Percentiles rank a stretch among this genome's conserved stretches.
Evolutionary conservation across 2,113 vertebrate genomes (phyloP).

Genomic region (Plectropomus leopardus): DNA sequence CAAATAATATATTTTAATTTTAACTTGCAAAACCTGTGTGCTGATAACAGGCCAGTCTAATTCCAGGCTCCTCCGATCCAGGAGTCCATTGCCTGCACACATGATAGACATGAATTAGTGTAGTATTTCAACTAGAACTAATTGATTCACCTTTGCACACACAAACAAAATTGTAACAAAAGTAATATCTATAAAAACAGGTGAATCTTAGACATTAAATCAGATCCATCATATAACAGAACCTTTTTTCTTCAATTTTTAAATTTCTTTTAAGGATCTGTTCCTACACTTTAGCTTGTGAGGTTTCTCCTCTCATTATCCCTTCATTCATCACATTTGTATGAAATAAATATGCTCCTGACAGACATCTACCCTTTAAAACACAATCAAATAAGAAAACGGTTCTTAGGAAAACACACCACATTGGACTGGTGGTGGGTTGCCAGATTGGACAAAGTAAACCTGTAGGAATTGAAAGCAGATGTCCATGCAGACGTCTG

Average conservation of each 20-base stretch:
- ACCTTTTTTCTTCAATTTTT: too few relatives aligned
- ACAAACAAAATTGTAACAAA: background rate
- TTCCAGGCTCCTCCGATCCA: slow-evolving; percentile 13
- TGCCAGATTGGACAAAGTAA: slow-evolving; percentile 60
- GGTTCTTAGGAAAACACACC: slow-evolving; percentile 54
- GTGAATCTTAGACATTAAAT: slow-evolving; percentile 1
- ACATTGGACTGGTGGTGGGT: slow-evolving; percentile 44
- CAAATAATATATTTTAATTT: background rate
- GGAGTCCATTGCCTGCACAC: background rate
- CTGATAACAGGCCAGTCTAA: slow-evolving; percentile 15
- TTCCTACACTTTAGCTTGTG: background rate
- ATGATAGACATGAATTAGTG: slow-evolving; percentile 9
- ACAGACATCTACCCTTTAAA: slow-evolving; percentile 41
- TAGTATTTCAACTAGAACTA: slow-evolving; percentile 30
- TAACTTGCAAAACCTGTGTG: background rate
- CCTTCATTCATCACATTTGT: background rate
- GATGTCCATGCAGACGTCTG: slow-evolving; percentile 70
- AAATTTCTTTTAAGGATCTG: background rate
- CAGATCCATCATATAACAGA: background rate
- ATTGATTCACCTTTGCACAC: background rate
- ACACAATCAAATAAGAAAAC: slow-evolving; percentile 66
- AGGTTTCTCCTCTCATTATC: background rate
- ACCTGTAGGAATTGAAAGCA: slow-evolving; percentile 77
- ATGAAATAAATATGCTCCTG: slow-evolving; percentile 14
- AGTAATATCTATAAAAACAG: background rate